These are phyloP conservation scores for Brachypteracias leptosomus DNA, from an alignment of 2,113 vertebrate genomes.

Conservation along the genomic window DNA sequence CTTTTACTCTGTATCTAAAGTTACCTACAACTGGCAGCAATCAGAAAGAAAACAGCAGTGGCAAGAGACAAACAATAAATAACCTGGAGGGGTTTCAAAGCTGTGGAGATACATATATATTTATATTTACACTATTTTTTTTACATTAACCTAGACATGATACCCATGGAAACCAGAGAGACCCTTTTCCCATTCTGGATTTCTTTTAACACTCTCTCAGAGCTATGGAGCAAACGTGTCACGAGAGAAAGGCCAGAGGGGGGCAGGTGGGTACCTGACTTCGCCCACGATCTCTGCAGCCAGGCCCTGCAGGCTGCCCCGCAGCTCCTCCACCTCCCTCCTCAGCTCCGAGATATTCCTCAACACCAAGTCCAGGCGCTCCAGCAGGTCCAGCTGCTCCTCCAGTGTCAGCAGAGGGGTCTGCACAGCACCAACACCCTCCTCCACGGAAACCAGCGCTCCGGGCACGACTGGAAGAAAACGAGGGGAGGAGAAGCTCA, in stretches of 20 bases:
- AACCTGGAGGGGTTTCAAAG: too few species aligned
- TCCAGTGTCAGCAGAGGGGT: slow-evolving; percentile 29
- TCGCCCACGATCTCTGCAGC: slow-evolving; percentile 84
- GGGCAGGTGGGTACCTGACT: slow-evolving; percentile 74
- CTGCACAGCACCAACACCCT: not conserved
- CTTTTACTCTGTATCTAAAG: not conserved
- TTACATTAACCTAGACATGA: fast-evolving
- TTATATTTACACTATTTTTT: too few species aligned
- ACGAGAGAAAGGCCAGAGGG: fast-evolving
- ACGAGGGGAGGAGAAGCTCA: not conserved
- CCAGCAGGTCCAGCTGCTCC: slow-evolving; percentile 82
- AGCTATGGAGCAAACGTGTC: fast-evolving
- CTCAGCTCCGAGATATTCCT: slow-evolving; percentile 78
- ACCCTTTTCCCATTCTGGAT: not conserved
- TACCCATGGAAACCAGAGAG: not conserved
- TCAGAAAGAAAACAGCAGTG: too few species aligned
- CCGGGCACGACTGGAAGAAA: slow-evolving; percentile 14
- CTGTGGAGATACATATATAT: too few species aligned
- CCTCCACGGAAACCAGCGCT: slow-evolving; percentile 27
- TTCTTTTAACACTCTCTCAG: fast-evolving
- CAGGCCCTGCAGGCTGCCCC: slow-evolving; percentile 81
- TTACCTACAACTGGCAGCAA: not conserved
- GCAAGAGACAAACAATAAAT: not conserved
- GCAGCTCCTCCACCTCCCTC: slow-evolving; percentile 85
- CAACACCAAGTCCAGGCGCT: slow-evolving; percentile 86